Conservation (phyloP, 2,797 vertebrate species). For the Melanotaenia boesemani region DNA sequence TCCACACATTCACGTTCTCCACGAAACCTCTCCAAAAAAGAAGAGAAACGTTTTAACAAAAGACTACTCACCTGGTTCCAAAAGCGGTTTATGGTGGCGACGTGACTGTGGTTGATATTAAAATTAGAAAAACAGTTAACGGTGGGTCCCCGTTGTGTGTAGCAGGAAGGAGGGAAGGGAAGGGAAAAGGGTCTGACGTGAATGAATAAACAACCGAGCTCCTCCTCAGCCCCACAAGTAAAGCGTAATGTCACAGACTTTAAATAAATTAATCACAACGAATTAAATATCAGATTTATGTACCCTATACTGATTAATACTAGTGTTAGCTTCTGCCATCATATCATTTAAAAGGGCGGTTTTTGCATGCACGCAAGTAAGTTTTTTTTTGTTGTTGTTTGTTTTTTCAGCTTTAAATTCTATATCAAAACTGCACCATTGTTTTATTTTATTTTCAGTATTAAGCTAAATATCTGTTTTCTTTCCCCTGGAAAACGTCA, state of each 20-base stretch:
- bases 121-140: slow-evolving; percentile 63
- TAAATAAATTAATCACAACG: slow-evolving; percentile 17
- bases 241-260: slow-evolving; percentile 61
- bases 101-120: slow-evolving; percentile 69
- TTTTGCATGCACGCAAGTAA: neutral
- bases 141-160: slow-evolving; percentile 79
- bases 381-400: neutral
- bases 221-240: slow-evolving; percentile 80
- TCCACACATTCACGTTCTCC: slow-evolving; percentile 4
- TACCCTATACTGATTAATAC: fast-evolving
- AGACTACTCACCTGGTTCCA: slow-evolving; percentile 84
- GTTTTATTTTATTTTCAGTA: neutral
- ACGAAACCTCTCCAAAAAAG: neutral
- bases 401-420: neutral
- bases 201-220: slow-evolving; percentile 86
- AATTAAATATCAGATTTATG: neutral
- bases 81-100: slow-evolving; percentile 84
- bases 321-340: neutral
- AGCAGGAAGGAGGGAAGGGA: slow-evolving; percentile 84
- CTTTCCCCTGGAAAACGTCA: slow-evolving; percentile 5
- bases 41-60: slow-evolving; percentile 1
- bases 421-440: neutral
- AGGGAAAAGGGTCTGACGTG: slow-evolving; percentile 84
- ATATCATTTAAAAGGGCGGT: neutral
- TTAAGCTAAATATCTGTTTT: neutral